Evolutionary conservation across 2,113 vertebrate species (phyloP).

Genomic region (Chascanopsetta lugubris): DNA sequence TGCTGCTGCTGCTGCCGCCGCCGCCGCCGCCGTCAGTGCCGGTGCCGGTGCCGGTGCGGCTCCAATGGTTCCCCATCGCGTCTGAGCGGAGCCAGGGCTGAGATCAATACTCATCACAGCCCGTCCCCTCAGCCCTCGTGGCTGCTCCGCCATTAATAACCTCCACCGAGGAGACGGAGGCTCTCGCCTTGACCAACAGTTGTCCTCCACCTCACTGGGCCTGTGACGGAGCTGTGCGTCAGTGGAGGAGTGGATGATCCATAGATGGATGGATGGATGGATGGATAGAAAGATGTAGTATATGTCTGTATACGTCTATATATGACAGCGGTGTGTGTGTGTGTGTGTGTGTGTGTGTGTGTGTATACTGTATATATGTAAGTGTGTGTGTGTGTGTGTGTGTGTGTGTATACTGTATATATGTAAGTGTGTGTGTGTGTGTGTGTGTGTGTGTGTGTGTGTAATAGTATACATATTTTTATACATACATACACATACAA

Average conservation of each 20-base stretch:
- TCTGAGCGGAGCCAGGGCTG: conserved; percentile 30
- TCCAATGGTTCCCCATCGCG: conserved; percentile 42
- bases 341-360: too few species aligned
- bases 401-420: too few species aligned
- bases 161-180: conserved; percentile 45
- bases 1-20: too few species aligned
- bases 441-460: too few species aligned
- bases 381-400: neutral
- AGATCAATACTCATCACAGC: conserved; percentile 73
- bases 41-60: too few species aligned
- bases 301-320: neutral
- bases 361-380: too few species aligned
- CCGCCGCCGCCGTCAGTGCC: too few species aligned
- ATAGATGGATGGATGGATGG: conserved; percentile 14
- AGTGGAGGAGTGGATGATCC: conserved; percentile 2
- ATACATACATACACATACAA: too few species aligned
- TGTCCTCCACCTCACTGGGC: conserved; percentile 50
- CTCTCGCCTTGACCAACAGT: conserved; percentile 60
- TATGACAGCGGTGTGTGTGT: too few species aligned
- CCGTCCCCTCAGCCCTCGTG: conserved; percentile 53
- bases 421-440: too few species aligned
- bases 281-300: too few species aligned
- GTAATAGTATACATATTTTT: too few species aligned
- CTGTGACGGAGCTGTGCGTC: conserved; percentile 37
- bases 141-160: conserved; percentile 66